phyloP scores from a whole-genome alignment of 1,140 invertebrate genomes.

The Pseudachorutes palmiensis region DNA sequence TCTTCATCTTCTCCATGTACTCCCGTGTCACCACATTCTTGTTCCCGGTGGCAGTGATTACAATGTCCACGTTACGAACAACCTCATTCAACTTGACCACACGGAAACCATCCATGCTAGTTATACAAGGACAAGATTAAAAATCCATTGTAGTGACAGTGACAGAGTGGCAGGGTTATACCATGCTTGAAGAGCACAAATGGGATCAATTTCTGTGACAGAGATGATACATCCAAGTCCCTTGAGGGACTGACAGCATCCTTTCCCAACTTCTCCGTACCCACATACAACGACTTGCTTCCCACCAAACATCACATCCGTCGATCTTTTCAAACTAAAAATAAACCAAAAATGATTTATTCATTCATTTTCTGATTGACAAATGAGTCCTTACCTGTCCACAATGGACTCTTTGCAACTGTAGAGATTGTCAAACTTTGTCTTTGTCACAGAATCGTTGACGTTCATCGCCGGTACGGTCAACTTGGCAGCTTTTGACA shows the following conservation, averaged over 20 bases:
- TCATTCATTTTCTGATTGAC: no score
- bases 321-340: slow-evolving; percentile 80
- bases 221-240: slow-evolving; percentile 88
- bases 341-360: slow-evolving; percentile 8
- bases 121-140: slow-evolving; percentile 3
- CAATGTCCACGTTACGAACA: slow-evolving; percentile 85
- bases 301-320: slow-evolving; percentile 96
- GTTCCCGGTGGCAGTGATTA: slow-evolving; percentile 92
- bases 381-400: slow-evolving; percentile 64
- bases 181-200: slow-evolving; percentile 94
- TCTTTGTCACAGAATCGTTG: slow-evolving; percentile 97
- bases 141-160: background rate
- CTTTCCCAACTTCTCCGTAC: slow-evolving; percentile 97
- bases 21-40: slow-evolving; percentile 92
- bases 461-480: slow-evolving; percentile 99
- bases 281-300: slow-evolving; percentile 95
- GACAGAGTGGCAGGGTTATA: slow-evolving; percentile 43
- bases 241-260: slow-evolving; percentile 89
- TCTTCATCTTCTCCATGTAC: slow-evolving; percentile 96
- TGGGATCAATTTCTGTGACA: slow-evolving; percentile 96
- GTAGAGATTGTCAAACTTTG: slow-evolving; percentile 97
- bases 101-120: slow-evolving; percentile 92
- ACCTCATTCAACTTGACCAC: slow-evolving; percentile 92
- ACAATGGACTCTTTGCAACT: slow-evolving; percentile 82
- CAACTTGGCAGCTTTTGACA: slow-evolving; percentile 87